These are phyloP conservation scores for Drosophila athabasca DNA, from an alignment of 1,140 invertebrate genomes.

Conservation along the genomic window DNA sequence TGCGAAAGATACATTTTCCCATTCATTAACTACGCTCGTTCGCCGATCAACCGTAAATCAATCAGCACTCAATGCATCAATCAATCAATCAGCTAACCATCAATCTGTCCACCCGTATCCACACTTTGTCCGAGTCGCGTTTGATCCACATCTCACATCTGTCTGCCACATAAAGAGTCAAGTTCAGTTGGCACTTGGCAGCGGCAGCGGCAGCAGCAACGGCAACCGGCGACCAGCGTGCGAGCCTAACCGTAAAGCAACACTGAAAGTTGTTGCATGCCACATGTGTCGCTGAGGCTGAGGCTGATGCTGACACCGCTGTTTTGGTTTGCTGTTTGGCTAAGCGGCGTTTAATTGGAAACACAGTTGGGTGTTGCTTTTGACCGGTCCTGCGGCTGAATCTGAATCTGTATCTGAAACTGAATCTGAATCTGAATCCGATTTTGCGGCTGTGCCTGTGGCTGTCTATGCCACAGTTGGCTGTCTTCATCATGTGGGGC, in stretches of 20 bases:
- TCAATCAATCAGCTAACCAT: constrained; percentile 46
- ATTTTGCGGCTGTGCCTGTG: background rate
- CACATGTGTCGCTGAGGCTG: constrained; percentile 40
- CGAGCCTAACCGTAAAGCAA: constrained; percentile 66
- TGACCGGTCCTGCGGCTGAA: constrained; percentile 51
- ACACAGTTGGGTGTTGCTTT: constrained; percentile 78
- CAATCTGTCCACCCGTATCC: constrained; percentile 35
- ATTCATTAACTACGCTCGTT: constrained; percentile 1
- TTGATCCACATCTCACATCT: constrained; percentile 32
- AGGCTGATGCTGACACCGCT: constrained; percentile 19
- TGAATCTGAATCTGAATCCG: no score
- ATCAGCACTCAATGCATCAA: constrained; percentile 31
- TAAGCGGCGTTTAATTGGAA: constrained; percentile 79
- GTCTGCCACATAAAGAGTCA: constrained; percentile 69
- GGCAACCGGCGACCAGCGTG: constrained; percentile 19
- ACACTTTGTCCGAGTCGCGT: constrained; percentile 28
- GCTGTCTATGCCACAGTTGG: constrained; percentile 4
- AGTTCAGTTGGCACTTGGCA: constrained; percentile 56
- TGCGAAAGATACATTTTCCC: background rate
- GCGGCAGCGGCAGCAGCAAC: no score
- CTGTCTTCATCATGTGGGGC: constrained; percentile 68
- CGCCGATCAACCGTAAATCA: constrained; percentile 29
- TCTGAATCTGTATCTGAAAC: no score
- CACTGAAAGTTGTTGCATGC: constrained; percentile 70
- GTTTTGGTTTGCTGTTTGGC: constrained; percentile 51